Percentiles rank a stretch among this genome's conserved stretches.
phyloP scores from a whole-genome alignment of 1,140 invertebrate species.

The Sycobia sp. region DNA sequence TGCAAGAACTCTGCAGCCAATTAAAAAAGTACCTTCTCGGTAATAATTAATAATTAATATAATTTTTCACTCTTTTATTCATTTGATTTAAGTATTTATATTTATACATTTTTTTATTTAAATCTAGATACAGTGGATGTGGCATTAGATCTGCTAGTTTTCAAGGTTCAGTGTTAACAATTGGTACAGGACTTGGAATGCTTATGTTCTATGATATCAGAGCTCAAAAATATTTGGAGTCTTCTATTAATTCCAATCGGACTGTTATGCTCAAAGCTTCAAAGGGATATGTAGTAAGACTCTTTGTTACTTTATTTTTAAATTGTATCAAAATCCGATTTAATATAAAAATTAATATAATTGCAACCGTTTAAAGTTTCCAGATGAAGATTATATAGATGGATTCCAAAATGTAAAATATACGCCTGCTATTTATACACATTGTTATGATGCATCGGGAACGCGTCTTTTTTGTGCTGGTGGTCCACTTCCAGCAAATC shows the following conservation, averaged over 20 bases:
- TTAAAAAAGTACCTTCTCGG: slow-evolving; percentile 67
- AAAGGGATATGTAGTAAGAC: slow-evolving; percentile 85
- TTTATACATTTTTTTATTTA: slow-evolving; percentile 1
- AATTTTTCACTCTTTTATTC: slow-evolving; percentile 2
- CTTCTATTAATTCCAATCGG: slow-evolving; percentile 83
- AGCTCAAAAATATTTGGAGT: slow-evolving; percentile 89
- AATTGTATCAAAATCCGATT: too few relatives aligned
- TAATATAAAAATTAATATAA: too few relatives aligned
- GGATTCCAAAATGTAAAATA: slow-evolving; percentile 84
- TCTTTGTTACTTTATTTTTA: too few relatives aligned
- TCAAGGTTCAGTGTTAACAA: slow-evolving; percentile 85
- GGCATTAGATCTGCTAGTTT: slow-evolving; percentile 91
- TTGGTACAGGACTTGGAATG: slow-evolving; percentile 89
- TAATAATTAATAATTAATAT: slow-evolving; percentile 33
- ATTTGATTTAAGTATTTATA: not conserved
- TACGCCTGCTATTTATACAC: slow-evolving; percentile 93
- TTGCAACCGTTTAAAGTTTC: too few relatives aligned
- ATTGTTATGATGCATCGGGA: slow-evolving; percentile 91
- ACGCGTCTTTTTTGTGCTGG: slow-evolving; percentile 92
- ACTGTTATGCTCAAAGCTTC: slow-evolving; percentile 88
- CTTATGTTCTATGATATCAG: slow-evolving; percentile 93
- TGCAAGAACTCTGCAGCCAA: slow-evolving; percentile 80
- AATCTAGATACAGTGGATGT: slow-evolving; percentile 79
- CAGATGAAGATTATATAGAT: slow-evolving; percentile 80
- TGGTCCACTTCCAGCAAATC: slow-evolving; percentile 86